These are phyloP conservation scores for Thumatha senex DNA, from an alignment of 2,888 invertebrate species.

Conservation along the genomic window DNA sequence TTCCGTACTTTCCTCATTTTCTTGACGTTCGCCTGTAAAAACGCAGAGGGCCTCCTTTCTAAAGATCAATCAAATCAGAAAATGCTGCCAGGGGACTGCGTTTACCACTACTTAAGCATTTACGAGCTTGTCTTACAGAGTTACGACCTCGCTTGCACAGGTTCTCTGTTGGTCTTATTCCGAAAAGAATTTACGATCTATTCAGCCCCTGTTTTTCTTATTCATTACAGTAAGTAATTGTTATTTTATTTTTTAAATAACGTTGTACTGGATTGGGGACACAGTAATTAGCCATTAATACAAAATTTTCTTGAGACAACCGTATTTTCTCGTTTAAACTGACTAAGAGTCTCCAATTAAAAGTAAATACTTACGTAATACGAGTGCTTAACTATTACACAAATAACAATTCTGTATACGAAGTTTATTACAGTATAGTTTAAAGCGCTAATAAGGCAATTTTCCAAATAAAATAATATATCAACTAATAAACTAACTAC, in stretches of 20 bases:
- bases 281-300: conserved; percentile 8
- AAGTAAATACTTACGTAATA: conserved; percentile 13
- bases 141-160: conserved; percentile 58
- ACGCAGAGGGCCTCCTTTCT: conserved; percentile 60
- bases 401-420: conserved; percentile 26
- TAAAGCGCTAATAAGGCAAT: conserved; percentile 26
- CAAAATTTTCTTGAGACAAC: conserved; percentile 1
- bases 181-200: conserved; percentile 44
- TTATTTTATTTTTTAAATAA: conserved; percentile 38
- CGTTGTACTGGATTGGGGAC: conserved; percentile 4
- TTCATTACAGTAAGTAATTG: conserved; percentile 47
- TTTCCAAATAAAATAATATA: conserved; percentile 28
- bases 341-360: conserved; percentile 5
- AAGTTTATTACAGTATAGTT: conserved; percentile 28
- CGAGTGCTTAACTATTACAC: conserved; percentile 25
- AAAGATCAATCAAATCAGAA: conserved; percentile 79
- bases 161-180: conserved; percentile 55
- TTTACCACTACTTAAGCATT: conserved; percentile 70
- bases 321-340: neutral
- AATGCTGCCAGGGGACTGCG: conserved; percentile 57
- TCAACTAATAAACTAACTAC: conserved; percentile 17
- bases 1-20: conserved; percentile 72
- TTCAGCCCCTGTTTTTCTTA: conserved; percentile 43
- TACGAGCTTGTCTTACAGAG: conserved; percentile 68
- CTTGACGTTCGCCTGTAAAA: conserved; percentile 72